Evolutionary conservation across 2,797 vertebrate genomes (phyloP).

Genomic region (Enteromius treurensis): DNA sequence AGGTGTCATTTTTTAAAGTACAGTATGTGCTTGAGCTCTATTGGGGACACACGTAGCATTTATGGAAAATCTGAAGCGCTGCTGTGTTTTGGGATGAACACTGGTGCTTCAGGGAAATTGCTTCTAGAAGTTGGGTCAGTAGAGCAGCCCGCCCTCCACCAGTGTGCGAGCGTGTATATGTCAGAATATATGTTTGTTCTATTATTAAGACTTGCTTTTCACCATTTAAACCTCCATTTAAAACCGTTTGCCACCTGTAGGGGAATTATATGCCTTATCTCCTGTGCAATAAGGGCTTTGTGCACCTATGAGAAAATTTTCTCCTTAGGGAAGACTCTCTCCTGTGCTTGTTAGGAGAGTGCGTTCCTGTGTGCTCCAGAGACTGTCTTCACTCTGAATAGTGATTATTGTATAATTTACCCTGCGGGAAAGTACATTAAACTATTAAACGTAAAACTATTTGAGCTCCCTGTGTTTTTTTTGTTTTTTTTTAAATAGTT

Average conservation of each 20-base stretch:
- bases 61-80: conserved; percentile 18
- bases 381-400: conserved; percentile 33
- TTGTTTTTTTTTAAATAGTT: conserved; percentile 16
- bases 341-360: background rate
- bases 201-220: conserved; percentile 18
- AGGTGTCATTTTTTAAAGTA: conserved; percentile 17
- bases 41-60: conserved; percentile 20
- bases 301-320: conserved; percentile 13
- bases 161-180: background rate
- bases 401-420: conserved; percentile 41
- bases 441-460: background rate
- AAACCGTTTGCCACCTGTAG: background rate
- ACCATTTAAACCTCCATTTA: background rate
- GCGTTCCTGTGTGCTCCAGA: conserved; percentile 3
- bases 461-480: conserved; percentile 19
- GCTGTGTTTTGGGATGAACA: conserved; percentile 30
- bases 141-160: background rate
- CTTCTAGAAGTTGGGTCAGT: conserved; percentile 48
- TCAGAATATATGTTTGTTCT: background rate
- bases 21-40: conserved; percentile 3
- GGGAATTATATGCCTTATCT: background rate
- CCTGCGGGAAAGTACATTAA: conserved; percentile 29
- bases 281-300: background rate
- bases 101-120: conserved; percentile 31
- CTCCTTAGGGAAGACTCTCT: conserved; percentile 14